Conservation (phyloP, 2,113 vertebrate species). For the Cathartes aura region DNA sequence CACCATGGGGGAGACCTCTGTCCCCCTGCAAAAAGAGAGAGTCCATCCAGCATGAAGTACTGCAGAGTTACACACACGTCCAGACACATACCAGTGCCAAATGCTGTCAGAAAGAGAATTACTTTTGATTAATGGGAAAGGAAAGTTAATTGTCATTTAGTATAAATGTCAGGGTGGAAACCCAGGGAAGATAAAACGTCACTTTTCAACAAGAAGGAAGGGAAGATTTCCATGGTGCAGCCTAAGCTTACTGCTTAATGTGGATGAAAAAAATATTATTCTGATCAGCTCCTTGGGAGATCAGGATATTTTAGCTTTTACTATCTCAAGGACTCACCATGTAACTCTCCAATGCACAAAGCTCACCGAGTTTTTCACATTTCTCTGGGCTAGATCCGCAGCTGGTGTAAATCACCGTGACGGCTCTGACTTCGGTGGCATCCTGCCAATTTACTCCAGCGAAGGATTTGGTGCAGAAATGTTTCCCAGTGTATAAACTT, state of each 20-base stretch:
- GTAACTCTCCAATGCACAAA: neutral
- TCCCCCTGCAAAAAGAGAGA: neutral
- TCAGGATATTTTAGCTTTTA: slow-evolving; percentile 2
- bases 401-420: slow-evolving; percentile 47
- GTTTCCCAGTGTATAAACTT: slow-evolving; percentile 63
- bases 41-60: neutral
- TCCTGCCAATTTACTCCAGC: slow-evolving; percentile 35
- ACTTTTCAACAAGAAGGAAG: neutral
- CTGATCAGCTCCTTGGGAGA: neutral
- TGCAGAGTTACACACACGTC: neutral
- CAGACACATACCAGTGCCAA: neutral
- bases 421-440: neutral
- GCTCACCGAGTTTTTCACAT: neutral
- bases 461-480: slow-evolving; percentile 49
- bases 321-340: neutral
- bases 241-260: slow-evolving; percentile 5
- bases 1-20: neutral
- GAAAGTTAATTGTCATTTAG: slow-evolving; percentile 40
- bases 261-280: neutral
- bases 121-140: slow-evolving; percentile 46
- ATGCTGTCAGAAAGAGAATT: neutral
- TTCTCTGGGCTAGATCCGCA: neutral
- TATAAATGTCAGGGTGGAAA: slow-evolving; percentile 46
- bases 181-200: neutral
- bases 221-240: neutral